Evolutionary conservation across 92 coral and sea anemone species (phyloP), one percentile per base, ranked within the genome.

Genomic region (Heteractis magnifica): DNA sequence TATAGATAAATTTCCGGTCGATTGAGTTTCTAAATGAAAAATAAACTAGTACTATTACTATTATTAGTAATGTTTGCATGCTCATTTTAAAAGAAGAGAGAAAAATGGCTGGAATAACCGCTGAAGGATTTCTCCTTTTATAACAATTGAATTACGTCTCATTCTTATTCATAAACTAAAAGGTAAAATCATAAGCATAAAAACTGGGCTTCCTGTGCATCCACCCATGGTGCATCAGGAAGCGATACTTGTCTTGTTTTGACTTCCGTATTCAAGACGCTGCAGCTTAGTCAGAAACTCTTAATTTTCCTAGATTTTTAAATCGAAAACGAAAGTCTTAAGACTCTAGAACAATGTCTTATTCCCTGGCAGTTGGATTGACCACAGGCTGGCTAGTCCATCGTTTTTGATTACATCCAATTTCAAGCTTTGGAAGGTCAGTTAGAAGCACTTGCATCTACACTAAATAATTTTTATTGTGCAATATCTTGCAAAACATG

Each of bases 191-290:
- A 34, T 34, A 34, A 34, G 44, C 3, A 34, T 34, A 34, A 34
- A 34, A 23, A 68, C 8, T 26, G 73, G 73, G 73, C 49, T 68
- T 10, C 73, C 73, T 68, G 73, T 68, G 73, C 49, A 7, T 48
- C 73, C 73, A 68, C 73, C 73, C 73, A 68, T 26, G 23, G 73
- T 68, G 73, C 73, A 20, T 26, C 49, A 26, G 73, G 73, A 68
- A 68, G 49, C 73, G 48, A 68, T 1, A 68, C 21, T 5, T 68
- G 4, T 21, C 6, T 34, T 34, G 44, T 34, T 62, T 62, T 16
- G 70, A 68, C 49, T 68, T 68, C 73, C 73, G 73, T 26, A 5
- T 52, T n/a, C n/a, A 62, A 62, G 6, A 23, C 65, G 2, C 20
- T 2, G 70, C 7, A 18, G 23, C 6, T 8, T 8, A 62, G 44